A percentile compares a stretch with the other conserved stretches of the same genome.
Conservation (phyloP, 1,140 invertebrate species). For the Zophobas morio region DNA sequence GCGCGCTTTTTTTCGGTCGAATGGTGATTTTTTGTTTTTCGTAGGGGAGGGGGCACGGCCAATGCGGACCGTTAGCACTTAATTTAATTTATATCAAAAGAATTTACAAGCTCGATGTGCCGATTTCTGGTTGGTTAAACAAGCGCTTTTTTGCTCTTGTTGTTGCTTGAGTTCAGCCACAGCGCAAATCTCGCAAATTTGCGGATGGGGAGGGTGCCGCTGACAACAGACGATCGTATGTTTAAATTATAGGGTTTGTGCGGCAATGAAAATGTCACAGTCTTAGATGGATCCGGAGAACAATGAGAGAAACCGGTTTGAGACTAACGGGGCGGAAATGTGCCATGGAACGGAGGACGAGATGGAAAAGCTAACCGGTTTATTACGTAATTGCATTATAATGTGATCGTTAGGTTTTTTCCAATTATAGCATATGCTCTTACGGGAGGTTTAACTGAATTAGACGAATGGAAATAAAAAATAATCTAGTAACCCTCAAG, state of each 20-base stretch:
- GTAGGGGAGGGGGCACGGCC: neutral
- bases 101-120: neutral
- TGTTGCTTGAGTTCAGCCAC: neutral
- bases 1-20: conserved; percentile 9
- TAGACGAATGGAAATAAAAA: too few relatives aligned
- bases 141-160: neutral
- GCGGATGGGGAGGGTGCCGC: conserved; percentile 27
- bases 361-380: too few relatives aligned
- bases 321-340: too few relatives aligned
- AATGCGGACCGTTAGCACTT: neutral
- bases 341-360: too few relatives aligned
- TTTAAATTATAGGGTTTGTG: conserved; percentile 59
- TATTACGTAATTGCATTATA: too few relatives aligned
- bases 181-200: conserved; percentile 54
- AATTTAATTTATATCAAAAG: conserved; percentile 7
- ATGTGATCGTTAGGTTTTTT: too few relatives aligned
- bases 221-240: conserved; percentile 49
- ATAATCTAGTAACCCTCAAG: too few relatives aligned
- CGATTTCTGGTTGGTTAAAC: conserved; percentile 7
- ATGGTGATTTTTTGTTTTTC: neutral
- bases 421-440: too few relatives aligned
- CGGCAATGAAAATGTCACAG: too few relatives aligned
- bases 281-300: too few relatives aligned
- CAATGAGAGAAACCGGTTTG: too few relatives aligned
- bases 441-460: too few relatives aligned